Base-by-base conservation (phyloP, 1,140 invertebrate species). In the Carposina sasakii region DNA sequence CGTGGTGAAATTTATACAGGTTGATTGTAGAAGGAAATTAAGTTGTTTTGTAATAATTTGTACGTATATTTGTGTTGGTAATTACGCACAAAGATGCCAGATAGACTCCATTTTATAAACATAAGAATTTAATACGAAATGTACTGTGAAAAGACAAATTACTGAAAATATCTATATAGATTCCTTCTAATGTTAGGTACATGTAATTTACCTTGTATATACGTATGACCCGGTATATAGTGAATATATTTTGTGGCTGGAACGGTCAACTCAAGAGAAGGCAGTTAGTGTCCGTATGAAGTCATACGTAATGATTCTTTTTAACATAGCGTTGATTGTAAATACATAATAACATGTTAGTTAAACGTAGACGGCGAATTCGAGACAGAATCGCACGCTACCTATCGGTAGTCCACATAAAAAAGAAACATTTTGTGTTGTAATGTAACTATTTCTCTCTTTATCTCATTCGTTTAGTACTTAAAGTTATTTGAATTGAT, bases 201-300 rank as follows among this genome's bases (percentile, higher is more conserved):
- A 65, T 81, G 73, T 81, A 81, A 83, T 73, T 76, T 60, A 81
- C 62, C 65, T 70, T 84, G 81, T 84, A 84, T 67, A 81, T 81
- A 81, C 81, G 81, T 81, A 81, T 81, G 77, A 76, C 75, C 50
- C 59, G 66, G 71, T 65, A 57, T 69, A 71, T 63, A 48, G 49
- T 72, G 70, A 64, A 66, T 66, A 74, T 76, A 72, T 75, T 74
- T 63, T 64, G 74, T 55, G 60, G 67, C 66, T 72, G 57, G 52
- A 63, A 45, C 42, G 49, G 57, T 57, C 63, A 48, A 37, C 21
- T 37, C 33, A 49, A 59, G 16, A 51, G 42, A 54, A 51, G 63
- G 53, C 57, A 36, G 45, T 63, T n/a, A n/a, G n/a, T 58, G 66
- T 64, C 69, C 60, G 59, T 66, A 64, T 76, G 63, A 67, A 52